Evolutionary conservation across 2,888 invertebrate genomes (phyloP).

Genomic region (Alcis repandata): DNA sequence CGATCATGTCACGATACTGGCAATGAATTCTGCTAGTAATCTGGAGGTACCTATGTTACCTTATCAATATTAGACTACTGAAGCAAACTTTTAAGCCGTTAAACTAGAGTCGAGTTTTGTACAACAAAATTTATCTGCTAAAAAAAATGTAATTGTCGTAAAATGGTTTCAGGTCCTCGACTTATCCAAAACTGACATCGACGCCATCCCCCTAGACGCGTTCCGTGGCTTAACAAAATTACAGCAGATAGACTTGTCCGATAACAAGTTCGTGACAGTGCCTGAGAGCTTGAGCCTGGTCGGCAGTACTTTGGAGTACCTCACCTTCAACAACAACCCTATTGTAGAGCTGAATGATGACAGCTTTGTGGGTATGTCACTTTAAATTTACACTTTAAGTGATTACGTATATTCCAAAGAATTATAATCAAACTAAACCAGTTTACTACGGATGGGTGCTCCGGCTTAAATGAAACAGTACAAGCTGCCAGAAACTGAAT

Average conservation of each 20-base stretch:
- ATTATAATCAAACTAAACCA: neutral
- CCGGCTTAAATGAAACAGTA: slow-evolving; percentile 4
- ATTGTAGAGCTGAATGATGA: slow-evolving; percentile 86
- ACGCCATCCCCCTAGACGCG: slow-evolving; percentile 83
- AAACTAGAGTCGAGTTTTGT: too few relatives aligned
- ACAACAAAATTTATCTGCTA: too few relatives aligned
- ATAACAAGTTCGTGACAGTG: slow-evolving; percentile 87
- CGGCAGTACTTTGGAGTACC: slow-evolving; percentile 83
- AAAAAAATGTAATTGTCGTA: neutral
- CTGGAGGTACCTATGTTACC: slow-evolving; percentile 83
- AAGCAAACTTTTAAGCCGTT: too few relatives aligned
- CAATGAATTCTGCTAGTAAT: slow-evolving; percentile 83
- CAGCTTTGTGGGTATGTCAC: slow-evolving; percentile 85
- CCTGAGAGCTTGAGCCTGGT: slow-evolving; percentile 85
- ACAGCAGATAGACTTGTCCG: slow-evolving; percentile 86
- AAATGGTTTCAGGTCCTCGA: slow-evolving; percentile 80
- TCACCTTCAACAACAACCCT: slow-evolving; percentile 88
- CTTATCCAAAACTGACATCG: slow-evolving; percentile 86
- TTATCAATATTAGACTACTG: neutral
- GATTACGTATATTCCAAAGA: neutral
- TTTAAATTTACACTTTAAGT: too few relatives aligned
- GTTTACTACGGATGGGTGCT: slow-evolving; percentile 10
- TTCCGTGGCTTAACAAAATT: slow-evolving; percentile 82
- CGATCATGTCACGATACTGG: slow-evolving; percentile 87
- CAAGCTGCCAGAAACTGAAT: slow-evolving; percentile 19